These are phyloP conservation scores for Palythoa grandis DNA, from an alignment of 92 coral and sea anemone genomes.

Conservation along the genomic window DNA sequence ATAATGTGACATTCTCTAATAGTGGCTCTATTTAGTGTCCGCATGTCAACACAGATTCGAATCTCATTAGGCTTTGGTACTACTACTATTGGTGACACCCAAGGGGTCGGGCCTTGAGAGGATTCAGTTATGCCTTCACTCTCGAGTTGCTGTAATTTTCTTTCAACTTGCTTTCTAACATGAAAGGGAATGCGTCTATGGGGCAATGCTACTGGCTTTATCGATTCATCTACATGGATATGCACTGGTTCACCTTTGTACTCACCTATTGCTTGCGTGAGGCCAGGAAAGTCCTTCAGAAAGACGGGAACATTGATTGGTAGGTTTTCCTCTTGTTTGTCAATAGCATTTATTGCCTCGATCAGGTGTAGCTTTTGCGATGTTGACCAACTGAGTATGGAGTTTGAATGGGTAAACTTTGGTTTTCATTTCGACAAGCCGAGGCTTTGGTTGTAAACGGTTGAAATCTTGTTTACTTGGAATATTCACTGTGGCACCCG, in stretches of 20 bases:
- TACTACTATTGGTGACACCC: constrained; percentile 71
- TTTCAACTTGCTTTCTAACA: constrained; percentile 60
- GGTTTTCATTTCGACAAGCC: constrained; percentile 44
- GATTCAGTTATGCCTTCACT: constrained; percentile 54
- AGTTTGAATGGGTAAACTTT: constrained; percentile 62
- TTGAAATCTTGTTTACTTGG: too few relatives aligned
- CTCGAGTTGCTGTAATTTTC: constrained; percentile 51
- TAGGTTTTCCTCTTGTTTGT: constrained; percentile 30
- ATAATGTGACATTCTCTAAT: constrained; percentile 66
- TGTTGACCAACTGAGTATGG: constrained; percentile 55
- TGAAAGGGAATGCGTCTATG: constrained; percentile 64
- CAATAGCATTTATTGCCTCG: constrained; percentile 54
- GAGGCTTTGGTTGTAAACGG: too few relatives aligned
- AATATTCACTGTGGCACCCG: too few relatives aligned
- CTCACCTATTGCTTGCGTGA: constrained; percentile 55
- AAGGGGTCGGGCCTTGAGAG: constrained; percentile 70
- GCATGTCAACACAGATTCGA: constrained; percentile 79
- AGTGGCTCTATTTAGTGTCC: constrained; percentile 60
- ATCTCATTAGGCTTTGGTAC: constrained; percentile 69
- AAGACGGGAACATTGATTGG: constrained; percentile 56
- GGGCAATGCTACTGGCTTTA: constrained; percentile 59
- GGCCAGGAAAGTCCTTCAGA: constrained; percentile 54
- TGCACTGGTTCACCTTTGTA: constrained; percentile 64
- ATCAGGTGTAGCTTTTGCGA: constrained; percentile 57
- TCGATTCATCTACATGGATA: constrained; percentile 59